Evolutionary conservation across 2,888 invertebrate genomes (phyloP).

Genomic region (Icerya purchasi): DNA sequence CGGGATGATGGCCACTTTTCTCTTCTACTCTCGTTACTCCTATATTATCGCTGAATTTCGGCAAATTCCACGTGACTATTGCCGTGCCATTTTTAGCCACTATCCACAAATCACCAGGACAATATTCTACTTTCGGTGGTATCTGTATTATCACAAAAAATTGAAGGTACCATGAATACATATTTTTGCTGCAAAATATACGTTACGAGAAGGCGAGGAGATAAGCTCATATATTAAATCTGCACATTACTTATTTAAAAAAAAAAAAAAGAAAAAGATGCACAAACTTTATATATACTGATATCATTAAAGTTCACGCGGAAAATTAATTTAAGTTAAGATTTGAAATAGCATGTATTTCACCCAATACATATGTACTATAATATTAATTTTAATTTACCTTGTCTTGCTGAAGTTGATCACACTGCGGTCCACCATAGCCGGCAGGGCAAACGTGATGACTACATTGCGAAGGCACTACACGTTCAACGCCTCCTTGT

Average conservation of each 20-base stretch:
- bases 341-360: conserved; percentile 1
- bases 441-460: conserved; percentile 72
- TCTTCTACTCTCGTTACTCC: conserved; percentile 58
- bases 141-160: conserved; percentile 28
- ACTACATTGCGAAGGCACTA: conserved; percentile 79
- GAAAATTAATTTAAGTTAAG: not conserved
- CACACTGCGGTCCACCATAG: conserved; percentile 65
- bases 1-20: conserved; percentile 65
- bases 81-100: conserved; percentile 81
- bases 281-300: too few relatives aligned
- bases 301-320: too few relatives aligned
- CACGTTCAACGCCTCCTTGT: conserved; percentile 69
- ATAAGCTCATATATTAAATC: too few relatives aligned
- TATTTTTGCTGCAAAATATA: too few relatives aligned
- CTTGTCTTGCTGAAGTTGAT: conserved; percentile 63
- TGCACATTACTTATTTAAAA: not conserved
- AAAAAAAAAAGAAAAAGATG: too few relatives aligned
- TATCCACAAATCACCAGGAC: conserved; percentile 85
- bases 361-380: not conserved
- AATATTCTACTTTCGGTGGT: conserved; percentile 67
- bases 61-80: conserved; percentile 77
- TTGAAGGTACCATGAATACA: too few relatives aligned
- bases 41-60: conserved; percentile 73
- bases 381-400: conserved; percentile 22
- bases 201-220: too few relatives aligned